Evolutionary conservation across 2,113 vertebrate genomes (phyloP), one percentile per base, ranked within the genome.

Genomic region (Copsychus sechellarum): DNA sequence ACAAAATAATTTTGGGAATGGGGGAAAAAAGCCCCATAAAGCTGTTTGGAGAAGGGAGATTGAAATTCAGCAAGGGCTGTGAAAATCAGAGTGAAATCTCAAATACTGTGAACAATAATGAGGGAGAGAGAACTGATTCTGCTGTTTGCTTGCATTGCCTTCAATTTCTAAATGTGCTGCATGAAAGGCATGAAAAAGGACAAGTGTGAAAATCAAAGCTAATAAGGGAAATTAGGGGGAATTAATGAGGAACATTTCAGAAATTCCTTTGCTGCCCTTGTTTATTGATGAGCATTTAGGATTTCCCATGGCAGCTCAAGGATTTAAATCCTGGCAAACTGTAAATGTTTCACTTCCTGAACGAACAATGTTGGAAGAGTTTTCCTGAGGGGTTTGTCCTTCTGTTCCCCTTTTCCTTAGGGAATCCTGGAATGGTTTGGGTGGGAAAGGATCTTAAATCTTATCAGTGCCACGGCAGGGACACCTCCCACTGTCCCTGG

Each of bases 381-480:
- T 86, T 62, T 43, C 40, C 24, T 24, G 14, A 9, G 12, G 34
- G 4, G 12, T 62, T 71, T 58, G 28, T 62, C n/a, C 33, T 48
- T 56, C 47, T 76, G 56, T 19, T 45, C 20, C 43, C 19, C 15
- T 67, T 4, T 29, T 54, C 15, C 47, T 34, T 38, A 22, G 18
- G n/a, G 28, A 88, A 34, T 62, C 25, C 2, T 34, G 57, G 74
- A 22, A 31, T 34, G 48, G 34, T 34, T 42, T 48, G 56, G 48
- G 21, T 29, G 0, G 45, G 28, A 9, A 29, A 2, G 26, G n/a
- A n/a, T 23, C 19, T n/a, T 1, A 53, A 78, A 69, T 0, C 34
- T 20, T 71, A 48, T 0, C 70, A 34, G 15, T 4, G 8, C 31
- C 38, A 40, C 12, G 38, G 38, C 38, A 40, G 45, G 33, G 72